A percentile compares a stretch with the other conserved stretches of the same genome.
Evolutionary conservation across 2,888 invertebrate species (phyloP).

Genomic region (Bruchidius siliquastri): DNA sequence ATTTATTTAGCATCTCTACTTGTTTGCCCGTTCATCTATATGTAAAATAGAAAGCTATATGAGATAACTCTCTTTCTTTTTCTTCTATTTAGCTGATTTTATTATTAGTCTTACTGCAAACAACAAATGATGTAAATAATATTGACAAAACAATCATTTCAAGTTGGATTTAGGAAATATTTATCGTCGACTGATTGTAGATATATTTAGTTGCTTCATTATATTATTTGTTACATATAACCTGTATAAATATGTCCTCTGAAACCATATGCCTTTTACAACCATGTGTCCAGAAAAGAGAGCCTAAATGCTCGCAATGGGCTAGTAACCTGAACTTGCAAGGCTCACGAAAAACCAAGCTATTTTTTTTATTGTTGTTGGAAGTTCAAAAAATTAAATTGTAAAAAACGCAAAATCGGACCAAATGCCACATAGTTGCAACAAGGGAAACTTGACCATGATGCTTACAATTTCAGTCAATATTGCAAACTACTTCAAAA

Average conservation of each 20-base stretch:
- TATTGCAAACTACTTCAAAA: too few relatives aligned
- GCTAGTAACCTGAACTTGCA: too few relatives aligned
- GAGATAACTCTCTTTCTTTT: too few relatives aligned
- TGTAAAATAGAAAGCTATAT: neutral
- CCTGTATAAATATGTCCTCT: slow-evolving; percentile 2
- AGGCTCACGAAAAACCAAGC: too few relatives aligned
- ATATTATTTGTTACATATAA: neutral
- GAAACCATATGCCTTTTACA: neutral
- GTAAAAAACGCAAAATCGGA: too few relatives aligned
- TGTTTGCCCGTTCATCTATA: neutral
- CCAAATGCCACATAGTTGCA: too few relatives aligned
- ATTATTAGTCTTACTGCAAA: neutral
- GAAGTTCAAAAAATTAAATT: too few relatives aligned
- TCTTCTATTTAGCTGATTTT: neutral
- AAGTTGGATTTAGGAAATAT: neutral
- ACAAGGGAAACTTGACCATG: too few relatives aligned
- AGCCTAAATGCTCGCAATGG: too few relatives aligned
- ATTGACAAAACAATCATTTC: neutral
- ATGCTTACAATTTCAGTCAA: too few relatives aligned
- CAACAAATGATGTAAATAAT: neutral
- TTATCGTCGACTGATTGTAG: neutral
- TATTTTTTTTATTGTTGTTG: too few relatives aligned
- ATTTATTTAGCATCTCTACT: neutral
- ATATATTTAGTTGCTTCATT: neutral
- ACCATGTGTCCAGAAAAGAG: too few relatives aligned